Evolutionary conservation across 2,888 invertebrate species (phyloP).

Genomic region (Drosophila acutilabella): DNA sequence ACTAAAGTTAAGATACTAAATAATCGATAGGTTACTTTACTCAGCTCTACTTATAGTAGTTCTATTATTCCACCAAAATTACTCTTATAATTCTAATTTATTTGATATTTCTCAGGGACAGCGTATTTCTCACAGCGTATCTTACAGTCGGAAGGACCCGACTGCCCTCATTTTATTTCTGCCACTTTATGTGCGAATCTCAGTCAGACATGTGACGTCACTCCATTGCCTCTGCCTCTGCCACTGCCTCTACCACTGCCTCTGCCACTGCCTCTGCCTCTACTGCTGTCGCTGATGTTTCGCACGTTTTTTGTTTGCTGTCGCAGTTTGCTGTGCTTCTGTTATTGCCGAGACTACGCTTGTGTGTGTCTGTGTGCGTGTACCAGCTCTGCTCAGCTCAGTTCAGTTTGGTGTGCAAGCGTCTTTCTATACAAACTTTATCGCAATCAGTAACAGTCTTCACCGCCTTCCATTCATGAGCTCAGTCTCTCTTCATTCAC

Average conservation of each 20-base stretch:
- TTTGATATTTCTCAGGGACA: too few relatives aligned
- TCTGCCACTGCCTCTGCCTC: conserved; percentile 17
- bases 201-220: conserved; percentile 58
- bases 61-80: too few relatives aligned
- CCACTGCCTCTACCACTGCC: conserved; percentile 13
- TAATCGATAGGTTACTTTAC: too few relatives aligned
- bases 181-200: conserved; percentile 66
- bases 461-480: conserved; percentile 50
- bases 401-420: conserved; percentile 16
- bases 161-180: conserved; percentile 26
- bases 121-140: too few relatives aligned
- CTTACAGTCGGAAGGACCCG: too few relatives aligned
- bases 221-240: conserved; percentile 32
- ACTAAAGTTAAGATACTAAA: too few relatives aligned
- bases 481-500: conserved; percentile 55
- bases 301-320: conserved; percentile 54
- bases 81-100: too few relatives aligned
- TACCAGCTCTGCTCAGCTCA: background rate
- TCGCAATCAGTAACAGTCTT: conserved; percentile 30
- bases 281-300: conserved; percentile 46
- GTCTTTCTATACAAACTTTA: conserved; percentile 40
- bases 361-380: conserved; percentile 40
- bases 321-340: conserved; percentile 68
- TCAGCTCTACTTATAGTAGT: too few relatives aligned
- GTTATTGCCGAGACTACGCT: conserved; percentile 60